Conservation (phyloP, 2,797 vertebrate species). For the Glyptemys insculpta region DNA sequence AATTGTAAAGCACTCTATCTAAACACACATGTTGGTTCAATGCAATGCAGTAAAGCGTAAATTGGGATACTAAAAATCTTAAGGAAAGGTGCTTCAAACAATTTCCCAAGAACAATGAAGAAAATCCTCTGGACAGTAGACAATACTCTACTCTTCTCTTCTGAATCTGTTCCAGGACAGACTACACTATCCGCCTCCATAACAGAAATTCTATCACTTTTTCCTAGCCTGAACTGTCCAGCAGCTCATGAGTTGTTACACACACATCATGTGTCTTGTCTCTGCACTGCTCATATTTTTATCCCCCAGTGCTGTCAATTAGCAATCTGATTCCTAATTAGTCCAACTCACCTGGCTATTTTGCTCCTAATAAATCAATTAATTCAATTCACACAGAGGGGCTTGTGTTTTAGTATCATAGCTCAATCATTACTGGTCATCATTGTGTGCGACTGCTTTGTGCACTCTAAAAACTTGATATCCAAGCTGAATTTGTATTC, state of each 20-base stretch:
- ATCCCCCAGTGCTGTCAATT: slow-evolving; percentile 78
- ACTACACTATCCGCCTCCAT: neutral
- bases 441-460: slow-evolving; percentile 51
- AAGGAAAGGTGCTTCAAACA: neutral
- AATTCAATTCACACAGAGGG: slow-evolving; percentile 79
- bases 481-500: slow-evolving; percentile 76
- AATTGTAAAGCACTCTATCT: neutral
- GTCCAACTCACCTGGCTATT: slow-evolving; percentile 80
- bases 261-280: slow-evolving; percentile 40
- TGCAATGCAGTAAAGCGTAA: neutral
- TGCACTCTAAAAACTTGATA: slow-evolving; percentile 51
- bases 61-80: neutral
- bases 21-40: neutral
- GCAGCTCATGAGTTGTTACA: slow-evolving; percentile 44
- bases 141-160: neutral
- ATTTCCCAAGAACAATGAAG: neutral
- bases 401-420: slow-evolving; percentile 62
- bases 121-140: neutral
- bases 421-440: slow-evolving; percentile 78
- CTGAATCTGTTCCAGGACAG: neutral
- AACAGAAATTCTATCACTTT: neutral
- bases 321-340: slow-evolving; percentile 84
- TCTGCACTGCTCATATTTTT: slow-evolving; percentile 53
- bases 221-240: neutral
- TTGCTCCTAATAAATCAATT: slow-evolving; percentile 83